Base-by-base conservation (phyloP, 2,888 invertebrate genomes). In the Heteromurus nitidus region DNA sequence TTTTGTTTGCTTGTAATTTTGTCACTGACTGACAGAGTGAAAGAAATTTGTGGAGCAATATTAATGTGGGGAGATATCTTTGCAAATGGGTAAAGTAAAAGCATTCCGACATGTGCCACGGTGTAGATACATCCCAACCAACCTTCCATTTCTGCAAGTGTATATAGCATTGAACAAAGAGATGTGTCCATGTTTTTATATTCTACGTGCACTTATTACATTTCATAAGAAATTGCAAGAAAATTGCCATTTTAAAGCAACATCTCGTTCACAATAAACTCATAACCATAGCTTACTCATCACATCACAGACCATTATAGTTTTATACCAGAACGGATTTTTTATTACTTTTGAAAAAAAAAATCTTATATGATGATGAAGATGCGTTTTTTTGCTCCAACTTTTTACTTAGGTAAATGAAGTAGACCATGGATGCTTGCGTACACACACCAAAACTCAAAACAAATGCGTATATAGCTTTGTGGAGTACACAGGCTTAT, bases 321-420 rank as follows among this genome's bases (percentile, higher is more conserved):
- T 65, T 75, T 75, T 55, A 75, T 65, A 75, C 65, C 75, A 75
- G 75, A 75, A 75, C 75, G 55, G 65, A 74, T 74, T 64, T 53
- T 70, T 74, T 65, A 31, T 22, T 42, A 72, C 62, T 20, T 62
- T 60, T 72, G n/a, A 20, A 62, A 36, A 62, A 62, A 36, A 50
- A 36, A 36, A 36, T 36, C 36, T 36, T 36, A 36, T 36, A 7
- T 26, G 26, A 9, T 55, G 18, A 69, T 16, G 72, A 72, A 72
- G 72, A 72, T 72, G 60, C 47, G 22, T 26, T 26, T 16, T 16
- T 13, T n/a, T n/a, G n/a, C n/a, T n/a, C n/a, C 58, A 42, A 36
- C 28, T 58, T 70, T 70, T 42, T 30, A 31, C 24, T 58, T 26
- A 60, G 75, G 26, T 55, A 75, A 75, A 75, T 75, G 65, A 75